phyloP scores from a whole-genome alignment of 2,888 invertebrate genomes.

The Acanthosoma haemorrhoidale region DNA sequence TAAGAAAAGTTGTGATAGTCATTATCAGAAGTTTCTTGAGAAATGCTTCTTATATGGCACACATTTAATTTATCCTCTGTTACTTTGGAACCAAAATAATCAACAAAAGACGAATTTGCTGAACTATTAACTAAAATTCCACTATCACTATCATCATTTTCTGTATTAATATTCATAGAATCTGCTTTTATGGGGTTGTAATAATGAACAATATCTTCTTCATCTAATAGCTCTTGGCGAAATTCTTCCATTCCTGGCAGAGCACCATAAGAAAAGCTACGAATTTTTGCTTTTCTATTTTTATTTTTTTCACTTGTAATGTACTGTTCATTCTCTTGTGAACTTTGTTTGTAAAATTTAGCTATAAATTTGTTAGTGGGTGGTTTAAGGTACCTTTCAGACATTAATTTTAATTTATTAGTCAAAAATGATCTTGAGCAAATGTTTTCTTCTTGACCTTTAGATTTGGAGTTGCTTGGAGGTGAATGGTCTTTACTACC shows the following conservation, averaged over 20 bases:
- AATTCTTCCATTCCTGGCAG: constrained; percentile 67
- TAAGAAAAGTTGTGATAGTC: constrained; percentile 34
- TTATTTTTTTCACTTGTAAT: constrained; percentile 46
- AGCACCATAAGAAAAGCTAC: constrained; percentile 70
- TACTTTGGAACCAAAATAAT: constrained; percentile 47
- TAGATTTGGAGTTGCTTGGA: not conserved
- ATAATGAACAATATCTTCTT: constrained; percentile 49
- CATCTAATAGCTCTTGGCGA: constrained; percentile 52
- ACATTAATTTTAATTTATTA: constrained; percentile 65
- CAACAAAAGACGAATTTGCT: constrained; percentile 60
- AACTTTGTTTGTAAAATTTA: constrained; percentile 54
- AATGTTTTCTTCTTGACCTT: constrained; percentile 35
- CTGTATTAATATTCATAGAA: constrained; percentile 15
- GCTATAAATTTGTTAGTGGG: constrained; percentile 64
- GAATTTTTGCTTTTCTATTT: constrained; percentile 49
- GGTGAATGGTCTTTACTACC: not conserved
- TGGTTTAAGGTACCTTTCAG: constrained; percentile 64
- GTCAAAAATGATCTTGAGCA: constrained; percentile 57
- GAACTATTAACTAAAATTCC: constrained; percentile 70
- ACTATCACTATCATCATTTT: constrained; percentile 63
- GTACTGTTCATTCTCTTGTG: constrained; percentile 22
- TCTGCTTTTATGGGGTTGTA: constrained; percentile 43
- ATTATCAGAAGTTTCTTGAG: constrained; percentile 37
- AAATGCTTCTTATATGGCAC: constrained; percentile 37
- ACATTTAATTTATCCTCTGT: constrained; percentile 33